Percentiles rank a stretch among this genome's conserved stretches.
Evolutionary conservation across 2,888 invertebrate species (phyloP).

Genomic region (Brenthis hecate): DNA sequence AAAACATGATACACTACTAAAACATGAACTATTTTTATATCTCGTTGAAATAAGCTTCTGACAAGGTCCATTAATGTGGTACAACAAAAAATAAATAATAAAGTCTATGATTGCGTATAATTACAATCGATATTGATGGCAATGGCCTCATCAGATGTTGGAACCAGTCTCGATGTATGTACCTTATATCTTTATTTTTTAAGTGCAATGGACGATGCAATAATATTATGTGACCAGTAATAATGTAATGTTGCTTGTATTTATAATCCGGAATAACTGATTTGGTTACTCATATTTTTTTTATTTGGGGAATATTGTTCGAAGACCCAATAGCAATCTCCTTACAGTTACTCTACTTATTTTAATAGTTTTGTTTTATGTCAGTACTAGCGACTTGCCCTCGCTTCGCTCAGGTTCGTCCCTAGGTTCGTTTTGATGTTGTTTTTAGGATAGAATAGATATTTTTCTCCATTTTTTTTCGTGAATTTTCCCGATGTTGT

Average conservation of each 20-base stretch:
- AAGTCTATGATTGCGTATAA: slow-evolving; percentile 29
- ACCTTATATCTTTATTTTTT: slow-evolving; percentile 22
- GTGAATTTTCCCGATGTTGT: too few relatives aligned
- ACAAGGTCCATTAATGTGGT: not conserved
- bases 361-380: too few relatives aligned
- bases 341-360: too few relatives aligned
- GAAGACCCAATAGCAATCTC: not conserved
- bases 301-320: not conserved
- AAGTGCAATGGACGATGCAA: slow-evolving; percentile 19
- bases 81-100: slow-evolving; percentile 18
- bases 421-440: too few relatives aligned
- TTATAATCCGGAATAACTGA: not conserved
- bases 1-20: not conserved
- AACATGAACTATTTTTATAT: slow-evolving; percentile 6
- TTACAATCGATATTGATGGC: slow-evolving; percentile 48
- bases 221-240: slow-evolving; percentile 16
- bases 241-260: slow-evolving; percentile 12
- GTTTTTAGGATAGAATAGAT: too few relatives aligned
- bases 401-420: too few relatives aligned
- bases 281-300: not conserved
- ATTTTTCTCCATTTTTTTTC: too few relatives aligned
- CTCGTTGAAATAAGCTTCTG: not conserved
- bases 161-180: slow-evolving; percentile 59
- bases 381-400: too few relatives aligned
- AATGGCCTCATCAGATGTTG: slow-evolving; percentile 52